phyloP scores from a whole-genome alignment of 2,888 invertebrate species.

The Ctena decussata region DNA sequence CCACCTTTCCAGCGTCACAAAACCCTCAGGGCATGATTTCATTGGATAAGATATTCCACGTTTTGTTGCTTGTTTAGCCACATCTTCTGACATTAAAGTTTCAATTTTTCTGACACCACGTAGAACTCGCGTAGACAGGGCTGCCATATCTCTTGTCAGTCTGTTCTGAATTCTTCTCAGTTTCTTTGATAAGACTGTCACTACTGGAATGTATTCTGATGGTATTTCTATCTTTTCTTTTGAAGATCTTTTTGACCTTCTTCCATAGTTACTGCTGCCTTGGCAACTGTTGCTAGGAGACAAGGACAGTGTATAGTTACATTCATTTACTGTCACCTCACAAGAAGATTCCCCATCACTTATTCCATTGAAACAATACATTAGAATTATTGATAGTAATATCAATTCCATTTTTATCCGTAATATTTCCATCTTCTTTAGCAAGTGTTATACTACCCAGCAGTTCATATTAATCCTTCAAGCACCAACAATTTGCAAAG shows the following conservation, averaged over 20 bases:
- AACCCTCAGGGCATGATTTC: conserved; percentile 76
- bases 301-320: conserved; percentile 47
- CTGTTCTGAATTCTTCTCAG: conserved; percentile 62
- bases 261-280: neutral
- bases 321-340: conserved; percentile 40
- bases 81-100: conserved; percentile 47
- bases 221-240: conserved; percentile 6
- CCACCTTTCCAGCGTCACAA: conserved; percentile 76
- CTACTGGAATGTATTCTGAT: neutral
- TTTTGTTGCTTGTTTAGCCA: conserved; percentile 13
- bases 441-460: too few species aligned
- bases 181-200: conserved; percentile 28
- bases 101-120: conserved; percentile 77
- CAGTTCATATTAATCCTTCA: too few species aligned
- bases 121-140: conserved; percentile 68
- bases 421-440: too few species aligned
- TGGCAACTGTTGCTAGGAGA: conserved; percentile 41
- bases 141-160: conserved; percentile 64
- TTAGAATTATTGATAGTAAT: neutral
- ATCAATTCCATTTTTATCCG: too few species aligned
- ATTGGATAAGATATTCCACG: neutral
- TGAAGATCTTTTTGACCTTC: conserved; percentile 14
- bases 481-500: too few species aligned
- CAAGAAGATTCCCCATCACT: conserved; percentile 21
- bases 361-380: neutral